Conservation (phyloP, 2,113 vertebrate species). For the Psittacula cyanocephala region DNA sequence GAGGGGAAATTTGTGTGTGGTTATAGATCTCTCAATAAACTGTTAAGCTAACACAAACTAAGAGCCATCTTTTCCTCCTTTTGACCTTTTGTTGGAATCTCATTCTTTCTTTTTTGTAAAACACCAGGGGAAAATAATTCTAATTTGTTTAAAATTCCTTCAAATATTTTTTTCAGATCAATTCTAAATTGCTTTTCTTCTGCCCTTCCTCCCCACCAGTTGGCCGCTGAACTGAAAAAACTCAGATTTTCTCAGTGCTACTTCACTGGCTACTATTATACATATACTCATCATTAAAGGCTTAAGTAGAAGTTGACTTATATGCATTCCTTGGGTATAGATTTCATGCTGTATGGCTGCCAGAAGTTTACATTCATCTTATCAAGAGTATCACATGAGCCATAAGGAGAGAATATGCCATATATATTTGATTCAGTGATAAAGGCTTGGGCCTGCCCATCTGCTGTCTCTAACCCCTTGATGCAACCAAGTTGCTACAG, state of each 20-base stretch:
- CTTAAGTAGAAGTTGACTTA: conserved; percentile 54
- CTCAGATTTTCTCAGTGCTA: conserved; percentile 5
- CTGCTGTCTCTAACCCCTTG: neutral
- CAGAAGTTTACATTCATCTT: conserved; percentile 29
- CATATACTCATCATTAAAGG: neutral
- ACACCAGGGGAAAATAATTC: neutral
- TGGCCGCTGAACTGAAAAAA: neutral
- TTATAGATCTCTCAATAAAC: neutral
- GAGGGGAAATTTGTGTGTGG: neutral
- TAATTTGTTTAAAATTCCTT: neutral
- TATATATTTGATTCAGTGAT: conserved; percentile 3
- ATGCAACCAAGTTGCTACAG: neutral
- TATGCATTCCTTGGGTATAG: conserved; percentile 29
- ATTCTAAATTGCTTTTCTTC: neutral
- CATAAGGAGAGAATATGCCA: neutral
- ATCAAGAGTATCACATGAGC: conserved; percentile 46
- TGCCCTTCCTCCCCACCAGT: neutral
- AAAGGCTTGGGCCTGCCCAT: neutral
- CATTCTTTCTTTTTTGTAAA: neutral
- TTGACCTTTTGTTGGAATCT: neutral
- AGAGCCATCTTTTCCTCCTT: neutral
- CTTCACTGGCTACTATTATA: neutral
- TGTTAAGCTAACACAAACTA: neutral
- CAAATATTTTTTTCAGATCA: neutral
- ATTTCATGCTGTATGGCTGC: conserved; percentile 33